Conservation (phyloP, 2,888 invertebrate genomes). For the Meiosimyza decipiens region DNA sequence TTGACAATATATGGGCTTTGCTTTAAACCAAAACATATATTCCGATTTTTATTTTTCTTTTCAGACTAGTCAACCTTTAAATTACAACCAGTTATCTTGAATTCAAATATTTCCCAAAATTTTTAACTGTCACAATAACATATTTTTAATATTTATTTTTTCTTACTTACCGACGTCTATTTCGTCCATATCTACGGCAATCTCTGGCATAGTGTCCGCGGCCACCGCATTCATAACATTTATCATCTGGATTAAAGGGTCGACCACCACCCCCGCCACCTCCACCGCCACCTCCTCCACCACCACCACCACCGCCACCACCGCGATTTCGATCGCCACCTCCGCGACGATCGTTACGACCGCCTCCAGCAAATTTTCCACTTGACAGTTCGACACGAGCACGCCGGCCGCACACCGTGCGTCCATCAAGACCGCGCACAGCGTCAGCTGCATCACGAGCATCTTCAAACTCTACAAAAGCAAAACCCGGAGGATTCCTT, state of each 20-base stretch:
- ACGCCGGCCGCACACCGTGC: conserved; percentile 88
- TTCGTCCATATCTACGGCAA: conserved; percentile 79
- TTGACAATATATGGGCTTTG: no score
- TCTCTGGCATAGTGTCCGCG: conserved; percentile 94
- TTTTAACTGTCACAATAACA: background rate
- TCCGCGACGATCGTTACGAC: conserved; percentile 59
- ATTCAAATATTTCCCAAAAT: no score
- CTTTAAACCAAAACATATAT: no score
- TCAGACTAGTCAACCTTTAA: no score
- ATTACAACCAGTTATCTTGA: no score
- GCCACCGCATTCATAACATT: conserved; percentile 95
- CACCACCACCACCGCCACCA: conserved; percentile 48
- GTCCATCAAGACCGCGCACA: conserved; percentile 79
- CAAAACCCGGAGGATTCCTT: conserved; percentile 90
- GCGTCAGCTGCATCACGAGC: conserved; percentile 90
- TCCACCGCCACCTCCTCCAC: conserved; percentile 67
- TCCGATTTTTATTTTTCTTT: no score
- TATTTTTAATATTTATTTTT: background rate
- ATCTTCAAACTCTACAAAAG: conserved; percentile 95
- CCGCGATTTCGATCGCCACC: conserved; percentile 52
- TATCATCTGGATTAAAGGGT: conserved; percentile 85
- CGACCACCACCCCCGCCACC: conserved; percentile 68
- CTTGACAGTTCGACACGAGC: conserved; percentile 94
- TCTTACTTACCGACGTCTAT: conserved; percentile 45
- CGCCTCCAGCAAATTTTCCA: conserved; percentile 75